Evolutionary conservation across 92 coral and sea anemone genomes (phyloP).

Genomic region (Nematostella vectensis): DNA sequence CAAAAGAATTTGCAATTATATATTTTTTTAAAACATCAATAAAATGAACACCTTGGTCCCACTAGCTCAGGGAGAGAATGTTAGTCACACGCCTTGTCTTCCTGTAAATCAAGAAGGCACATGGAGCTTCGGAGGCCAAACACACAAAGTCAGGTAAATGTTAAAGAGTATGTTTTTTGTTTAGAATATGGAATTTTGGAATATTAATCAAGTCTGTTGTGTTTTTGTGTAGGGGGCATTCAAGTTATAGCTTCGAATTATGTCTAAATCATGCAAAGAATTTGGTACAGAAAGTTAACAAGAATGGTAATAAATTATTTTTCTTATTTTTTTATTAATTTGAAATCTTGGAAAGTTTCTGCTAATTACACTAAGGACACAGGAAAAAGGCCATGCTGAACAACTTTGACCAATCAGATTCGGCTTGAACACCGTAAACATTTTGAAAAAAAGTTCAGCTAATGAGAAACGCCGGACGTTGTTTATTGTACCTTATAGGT

Average conservation of each 20-base stretch:
- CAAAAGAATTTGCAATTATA: neutral
- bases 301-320: conserved; percentile 49
- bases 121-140: conserved; percentile 68
- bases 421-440: too few species aligned
- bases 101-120: conserved; percentile 29
- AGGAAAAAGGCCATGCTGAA: too few species aligned
- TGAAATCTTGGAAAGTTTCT: too few species aligned
- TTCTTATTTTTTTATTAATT: too few species aligned
- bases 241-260: conserved; percentile 50
- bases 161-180: too few species aligned
- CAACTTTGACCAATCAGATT: too few species aligned
- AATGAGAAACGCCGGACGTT: too few species aligned
- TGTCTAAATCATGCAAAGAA: conserved; percentile 52
- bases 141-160: conserved; percentile 51
- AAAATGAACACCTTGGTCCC: neutral
- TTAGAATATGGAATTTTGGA: too few species aligned
- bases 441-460: too few species aligned
- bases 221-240: conserved; percentile 55
- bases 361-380: too few species aligned
- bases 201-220: too few species aligned
- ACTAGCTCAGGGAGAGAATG: conserved; percentile 12
- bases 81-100: conserved; percentile 72
- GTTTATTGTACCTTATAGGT: too few species aligned
- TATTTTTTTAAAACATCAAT: neutral
- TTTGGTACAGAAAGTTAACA: conserved; percentile 59